Evolutionary conservation across 2,888 invertebrate species (phyloP), one percentile per base, ranked within the genome.

Genomic region (Anthrax anthrax): DNA sequence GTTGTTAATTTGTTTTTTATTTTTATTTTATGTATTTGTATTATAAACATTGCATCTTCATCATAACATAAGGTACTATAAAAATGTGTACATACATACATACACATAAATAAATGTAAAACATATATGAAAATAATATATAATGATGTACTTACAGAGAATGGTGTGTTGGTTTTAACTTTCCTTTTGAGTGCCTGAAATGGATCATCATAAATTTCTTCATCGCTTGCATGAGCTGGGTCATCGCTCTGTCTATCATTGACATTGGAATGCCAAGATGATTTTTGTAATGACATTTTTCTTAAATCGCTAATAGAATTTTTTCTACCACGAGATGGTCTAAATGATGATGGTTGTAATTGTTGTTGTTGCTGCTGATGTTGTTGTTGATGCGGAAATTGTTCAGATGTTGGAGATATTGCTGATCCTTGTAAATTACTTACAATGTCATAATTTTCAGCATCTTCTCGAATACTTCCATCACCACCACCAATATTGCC

Each of bases 161-260:
- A 29, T 12, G 44, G 27, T 18, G 18, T 34, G 39, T 48, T 47
- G 16, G 16, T 32, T 32, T 50, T 48, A 10, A 50, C 47, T 36
- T 47, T 48, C 29, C 39, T 42, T 44, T 46, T 44, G 16, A 47
- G 47, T 27, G 44, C 39, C 40, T 50, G 48, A 37, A 50, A 39
- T 9, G 50, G 50, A 32, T 50, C 47, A 9, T 46, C 44, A 37
- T 48, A 47, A 13, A 29, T 37, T 12, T 36, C 39, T n/a, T 39
- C 37, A 37, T 43, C 39, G 42, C 18, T 37, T 14, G 46, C 37
- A 18, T 47, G 47, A 36, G 44, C 23, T 37, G 48, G 51, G 39
- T 51, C 51, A 39, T 47, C 51, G 37, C 51, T 47, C 34, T 51
- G 48, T 29, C 50, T 42, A 16, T 47, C 47, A 14, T 18, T 41